Conservation (phyloP, 2,797 vertebrate species). For the Takifugu rubripes region DNA sequence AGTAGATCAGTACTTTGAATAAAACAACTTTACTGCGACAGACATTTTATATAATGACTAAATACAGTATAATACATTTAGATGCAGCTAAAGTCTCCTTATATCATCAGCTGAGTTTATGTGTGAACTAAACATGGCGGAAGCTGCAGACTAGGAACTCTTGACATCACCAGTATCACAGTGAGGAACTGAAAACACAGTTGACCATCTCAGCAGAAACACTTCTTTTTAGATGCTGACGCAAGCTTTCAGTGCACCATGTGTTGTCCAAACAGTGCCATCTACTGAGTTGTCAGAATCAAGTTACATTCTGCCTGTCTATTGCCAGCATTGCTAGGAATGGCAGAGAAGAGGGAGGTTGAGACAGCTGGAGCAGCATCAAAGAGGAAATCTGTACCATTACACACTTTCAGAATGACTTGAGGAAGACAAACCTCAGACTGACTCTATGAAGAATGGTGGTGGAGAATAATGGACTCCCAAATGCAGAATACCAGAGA, state of each 20-base stretch:
- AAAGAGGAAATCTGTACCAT: slow-evolving; percentile 53
- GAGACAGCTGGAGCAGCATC: slow-evolving; percentile 35
- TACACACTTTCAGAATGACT: slow-evolving; percentile 55
- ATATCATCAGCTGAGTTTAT: slow-evolving; percentile 23
- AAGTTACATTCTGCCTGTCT: too few relatives aligned
- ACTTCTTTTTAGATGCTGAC: slow-evolving; percentile 63
- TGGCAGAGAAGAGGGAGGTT: slow-evolving; percentile 54
- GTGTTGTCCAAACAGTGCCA: slow-evolving; percentile 18
- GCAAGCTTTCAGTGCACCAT: slow-evolving; percentile 35
- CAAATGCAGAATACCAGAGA: slow-evolving; percentile 24
- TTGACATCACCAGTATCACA: slow-evolving; percentile 73
- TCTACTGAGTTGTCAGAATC: slow-evolving; percentile 15
- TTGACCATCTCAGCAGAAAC: slow-evolving; percentile 66
- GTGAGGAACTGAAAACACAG: slow-evolving; percentile 69
- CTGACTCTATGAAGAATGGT: slow-evolving; percentile 75
- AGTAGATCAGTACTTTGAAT: too few relatives aligned
- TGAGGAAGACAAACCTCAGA: slow-evolving; percentile 65
- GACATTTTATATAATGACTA: too few relatives aligned
- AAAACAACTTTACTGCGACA: too few relatives aligned
- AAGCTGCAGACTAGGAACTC: neutral
- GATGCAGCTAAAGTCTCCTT: neutral
- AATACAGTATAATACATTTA: neutral
- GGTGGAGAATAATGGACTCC: slow-evolving; percentile 65
- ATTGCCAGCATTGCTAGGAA: slow-evolving; percentile 66
- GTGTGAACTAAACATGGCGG: slow-evolving; percentile 71